Base-by-base conservation (phyloP, 1,140 invertebrate species). In the Arctopsyche grandis region DNA sequence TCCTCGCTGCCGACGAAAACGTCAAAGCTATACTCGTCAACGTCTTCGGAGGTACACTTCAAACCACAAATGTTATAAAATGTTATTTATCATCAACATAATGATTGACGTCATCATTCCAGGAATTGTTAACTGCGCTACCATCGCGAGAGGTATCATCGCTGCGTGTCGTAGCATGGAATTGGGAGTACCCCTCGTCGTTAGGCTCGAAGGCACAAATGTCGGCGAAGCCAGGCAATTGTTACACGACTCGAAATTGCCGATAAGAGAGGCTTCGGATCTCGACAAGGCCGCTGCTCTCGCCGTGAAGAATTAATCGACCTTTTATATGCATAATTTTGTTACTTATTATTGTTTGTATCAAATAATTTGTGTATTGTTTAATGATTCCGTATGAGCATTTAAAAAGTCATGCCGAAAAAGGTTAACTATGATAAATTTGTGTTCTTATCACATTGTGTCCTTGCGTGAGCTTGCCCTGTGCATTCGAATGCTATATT, bases 1-100 rank as follows among this genome's bases (percentile, higher is more conserved):
- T 99, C 60, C 94, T 99, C 81, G 97, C 97, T 83, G 88, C 90
- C 84, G 95, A 97, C 89, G 90, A 92, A n/a, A 95, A 94, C 86
- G 98, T 99, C 0, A 97, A 98, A 89, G 93, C 95, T 3, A 95
- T 99, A 83, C 91, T 99, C 74, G 97, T 99, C 0, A 99, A 99
- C 89, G 97, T 99, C 3, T 99, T 99, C 90, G 98, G 97, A 79
- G 98, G 98, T 82, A 80, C 83, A 83, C 24, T 14, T 22, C n/a
- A 7, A 4, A 38, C 29, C n/a, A n/a, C n/a, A n/a, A n/a, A n/a
- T n/a, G n/a, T n/a, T n/a, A n/a, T n/a, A 66, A 21, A 9, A 7
- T 9, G 21, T 66, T 19, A 66, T 66, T 19, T 12, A 9, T 21
- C 46, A 10, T 9, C 9, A 38, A 38, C 29, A 38, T 38, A n/a